phyloP scores from a whole-genome alignment of 2,113 vertebrate genomes.

The Bufo bufo region DNA sequence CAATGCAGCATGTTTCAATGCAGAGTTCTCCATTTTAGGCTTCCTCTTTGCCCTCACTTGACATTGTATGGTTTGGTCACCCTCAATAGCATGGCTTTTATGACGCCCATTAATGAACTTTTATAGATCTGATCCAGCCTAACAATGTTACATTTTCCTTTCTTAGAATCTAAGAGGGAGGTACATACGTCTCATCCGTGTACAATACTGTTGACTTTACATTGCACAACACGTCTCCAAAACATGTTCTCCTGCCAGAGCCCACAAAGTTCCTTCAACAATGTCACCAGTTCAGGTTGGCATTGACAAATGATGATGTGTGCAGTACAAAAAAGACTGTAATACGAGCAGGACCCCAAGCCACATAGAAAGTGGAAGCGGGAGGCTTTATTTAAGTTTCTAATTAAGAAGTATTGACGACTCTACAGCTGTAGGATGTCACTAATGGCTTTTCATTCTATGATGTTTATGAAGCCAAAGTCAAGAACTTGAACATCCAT shows the following conservation, averaged over 20 bases:
- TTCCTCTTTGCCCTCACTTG: too few species aligned
- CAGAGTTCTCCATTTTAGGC: too few species aligned
- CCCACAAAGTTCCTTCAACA: neutral
- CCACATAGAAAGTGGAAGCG: constrained; percentile 36
- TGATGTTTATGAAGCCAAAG: constrained; percentile 34
- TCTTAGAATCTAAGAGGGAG: neutral
- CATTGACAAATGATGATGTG: constrained; percentile 41
- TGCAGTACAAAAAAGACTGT: neutral
- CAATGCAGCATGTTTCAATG: too few species aligned
- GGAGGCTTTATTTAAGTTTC: constrained; percentile 30
- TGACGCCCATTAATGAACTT: too few species aligned
- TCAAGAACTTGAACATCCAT: constrained; percentile 42
- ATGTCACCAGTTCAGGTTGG: neutral
- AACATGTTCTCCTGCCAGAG: neutral
- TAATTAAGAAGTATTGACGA: constrained; percentile 54
- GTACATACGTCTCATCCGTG: neutral
- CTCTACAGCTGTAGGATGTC: constrained; percentile 25
- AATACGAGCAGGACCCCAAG: constrained; percentile 6
- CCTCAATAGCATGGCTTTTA: too few species aligned
- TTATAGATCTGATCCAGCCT: neutral
- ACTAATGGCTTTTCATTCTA: constrained; percentile 47
- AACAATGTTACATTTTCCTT: neutral
- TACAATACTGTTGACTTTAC: neutral
- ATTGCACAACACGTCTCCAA: neutral
- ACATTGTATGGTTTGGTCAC: neutral